Conservation (phyloP, 1,140 invertebrate species). For the Aphidius gifuensis region DNA sequence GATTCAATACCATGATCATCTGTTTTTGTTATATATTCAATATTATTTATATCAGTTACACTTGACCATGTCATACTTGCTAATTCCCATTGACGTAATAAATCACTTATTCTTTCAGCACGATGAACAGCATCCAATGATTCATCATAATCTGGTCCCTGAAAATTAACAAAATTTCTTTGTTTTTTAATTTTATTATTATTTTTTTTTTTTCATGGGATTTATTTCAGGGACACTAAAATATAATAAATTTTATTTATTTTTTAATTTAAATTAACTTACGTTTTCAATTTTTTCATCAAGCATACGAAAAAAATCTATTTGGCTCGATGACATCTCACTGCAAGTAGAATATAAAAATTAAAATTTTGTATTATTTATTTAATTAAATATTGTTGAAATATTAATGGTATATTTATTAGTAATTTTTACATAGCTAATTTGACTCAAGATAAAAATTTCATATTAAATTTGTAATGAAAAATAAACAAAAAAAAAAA, state of each 20-base stretch:
- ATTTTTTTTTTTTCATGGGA: no score
- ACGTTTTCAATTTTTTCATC: slow-evolving; percentile 88
- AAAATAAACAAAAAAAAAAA: no score
- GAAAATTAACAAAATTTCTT: slow-evolving; percentile 30
- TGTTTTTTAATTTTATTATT: not conserved
- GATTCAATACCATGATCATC: slow-evolving; percentile 5
- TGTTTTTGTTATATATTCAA: not conserved
- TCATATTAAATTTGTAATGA: no score
- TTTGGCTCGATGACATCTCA: slow-evolving; percentile 80
- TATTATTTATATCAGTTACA: slow-evolving; percentile 29
- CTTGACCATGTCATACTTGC: slow-evolving; percentile 46
- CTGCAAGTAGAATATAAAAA: slow-evolving; percentile 58
- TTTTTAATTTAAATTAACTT: slow-evolving; percentile 42
- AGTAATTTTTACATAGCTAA: no score
- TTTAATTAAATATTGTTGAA: slow-evolving; percentile 1
- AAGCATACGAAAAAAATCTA: slow-evolving; percentile 87
- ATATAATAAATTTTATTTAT: no score
- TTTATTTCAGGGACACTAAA: no score
- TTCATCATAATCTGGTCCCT: slow-evolving; percentile 72
- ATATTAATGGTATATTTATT: no score
- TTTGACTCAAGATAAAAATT: no score
- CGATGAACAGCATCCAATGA: slow-evolving; percentile 37
- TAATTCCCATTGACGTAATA: slow-evolving; percentile 46
- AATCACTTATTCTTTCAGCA: slow-evolving; percentile 39
- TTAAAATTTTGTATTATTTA: slow-evolving; percentile 1